phyloP scores from a whole-genome alignment of 2,797 vertebrate genomes.

The Trachops cirrhosus region DNA sequence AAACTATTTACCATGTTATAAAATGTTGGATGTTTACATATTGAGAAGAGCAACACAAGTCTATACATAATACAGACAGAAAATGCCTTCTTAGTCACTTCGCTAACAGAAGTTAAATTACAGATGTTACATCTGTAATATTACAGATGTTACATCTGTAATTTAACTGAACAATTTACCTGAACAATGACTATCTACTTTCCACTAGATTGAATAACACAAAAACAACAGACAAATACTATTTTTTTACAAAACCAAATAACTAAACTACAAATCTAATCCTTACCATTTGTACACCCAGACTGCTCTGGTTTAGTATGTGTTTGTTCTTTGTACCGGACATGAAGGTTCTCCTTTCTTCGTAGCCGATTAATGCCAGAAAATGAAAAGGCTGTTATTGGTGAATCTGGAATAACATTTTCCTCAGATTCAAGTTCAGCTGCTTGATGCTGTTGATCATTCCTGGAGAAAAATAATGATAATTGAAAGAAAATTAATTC shows the following conservation, averaged over 20 bases:
- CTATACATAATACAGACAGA: neutral
- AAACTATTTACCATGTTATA: neutral
- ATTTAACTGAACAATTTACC: too few relatives aligned
- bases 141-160: neutral
- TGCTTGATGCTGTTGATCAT: slow-evolving; percentile 67
- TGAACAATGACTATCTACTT: slow-evolving; percentile 4
- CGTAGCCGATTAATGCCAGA: slow-evolving; percentile 88
- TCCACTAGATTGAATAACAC: neutral
- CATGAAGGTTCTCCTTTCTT: slow-evolving; percentile 85
- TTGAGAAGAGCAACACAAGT: neutral
- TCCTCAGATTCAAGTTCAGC: slow-evolving; percentile 85
- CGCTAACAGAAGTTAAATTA: neutral
- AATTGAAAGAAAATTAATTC: slow-evolving; percentile 40
- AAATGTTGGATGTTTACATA: slow-evolving; percentile 6
- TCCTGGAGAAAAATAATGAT: slow-evolving; percentile 60
- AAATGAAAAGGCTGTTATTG: slow-evolving; percentile 85
- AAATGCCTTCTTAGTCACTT: slow-evolving; percentile 4
- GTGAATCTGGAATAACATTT: slow-evolving; percentile 93
- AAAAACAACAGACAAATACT: neutral
- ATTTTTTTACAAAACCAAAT: neutral
- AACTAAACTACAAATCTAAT: neutral
- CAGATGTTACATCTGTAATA: neutral
- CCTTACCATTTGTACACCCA: slow-evolving; percentile 76
- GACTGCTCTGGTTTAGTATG: slow-evolving; percentile 70
- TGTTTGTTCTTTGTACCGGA: slow-evolving; percentile 88